Evolutionary conservation across 2,113 vertebrate species (phyloP), one percentile per base, ranked within the genome.

Genomic region (Meriones unguiculatus): DNA sequence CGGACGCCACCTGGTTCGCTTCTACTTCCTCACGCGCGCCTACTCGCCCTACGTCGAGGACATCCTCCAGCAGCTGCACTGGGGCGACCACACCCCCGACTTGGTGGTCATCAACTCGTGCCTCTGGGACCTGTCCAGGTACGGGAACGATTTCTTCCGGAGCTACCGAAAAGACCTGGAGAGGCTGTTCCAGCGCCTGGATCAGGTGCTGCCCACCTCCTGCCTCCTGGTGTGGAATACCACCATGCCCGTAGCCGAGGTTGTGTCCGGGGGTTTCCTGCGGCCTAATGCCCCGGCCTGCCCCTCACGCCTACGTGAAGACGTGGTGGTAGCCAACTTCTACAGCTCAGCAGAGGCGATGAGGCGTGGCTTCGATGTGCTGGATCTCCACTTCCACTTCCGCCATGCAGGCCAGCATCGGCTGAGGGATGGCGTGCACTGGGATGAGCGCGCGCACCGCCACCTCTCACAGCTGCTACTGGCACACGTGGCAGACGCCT

Each of bases 341-440:
- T 99, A 98, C 38, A 98, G 98, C 1, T 95, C 98, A 0, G 87
- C 73, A 0, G 93, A 99, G 96, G 99, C 99, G 0, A 32, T 95
- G 9, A 62, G 95, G 13, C 98, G 97, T 1, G 96, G 98, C 32
- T 90, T 99, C 13, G 98, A 99, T 0, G 98, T 99, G 88, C 90
- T 99, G 94, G 99, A 99, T 97, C 97, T 99, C 30, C 99, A 99
- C 91, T 99, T 98, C 94, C 98, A 98, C 82, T 99, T 99, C 95
- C 98, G 98, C 86, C 98, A 98, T 3, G 98, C 97, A 0, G 91
- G 98, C 78, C 97, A 90, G 0, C 98, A 98, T 75, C 98, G 98
- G 0, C 97, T 69, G 0, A 76, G 52, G 0, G 99, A 99, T 0
- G 99, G 99, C 1, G 93, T 99, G 77, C 99, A 98, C 97, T 99